These are phyloP conservation scores for Vanessa cardui DNA, from an alignment of 2,888 invertebrate genomes.

Conservation along the genomic window DNA sequence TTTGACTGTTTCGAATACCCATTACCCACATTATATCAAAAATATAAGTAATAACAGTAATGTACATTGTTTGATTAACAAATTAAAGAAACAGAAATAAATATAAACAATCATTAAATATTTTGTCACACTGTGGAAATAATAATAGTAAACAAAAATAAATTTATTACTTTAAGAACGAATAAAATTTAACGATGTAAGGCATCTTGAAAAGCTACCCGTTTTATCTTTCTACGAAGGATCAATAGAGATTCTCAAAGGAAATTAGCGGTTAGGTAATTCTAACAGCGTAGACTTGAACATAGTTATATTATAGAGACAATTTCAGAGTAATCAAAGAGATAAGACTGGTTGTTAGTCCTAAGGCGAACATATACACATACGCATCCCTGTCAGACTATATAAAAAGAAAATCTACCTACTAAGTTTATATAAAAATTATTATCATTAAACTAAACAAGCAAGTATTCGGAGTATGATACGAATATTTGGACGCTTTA, in stretches of 20 bases:
- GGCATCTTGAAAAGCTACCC: slow-evolving; percentile 1
- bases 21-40: too few species aligned
- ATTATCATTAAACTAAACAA: too few species aligned
- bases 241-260: slow-evolving; percentile 52
- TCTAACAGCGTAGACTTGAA: slow-evolving; percentile 18
- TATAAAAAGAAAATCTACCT: too few species aligned
- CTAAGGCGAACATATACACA: not conserved
- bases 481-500: too few species aligned
- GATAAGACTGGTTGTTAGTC: slow-evolving; percentile 10
- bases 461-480: too few species aligned
- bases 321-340: slow-evolving; percentile 11
- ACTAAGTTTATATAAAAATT: too few species aligned
- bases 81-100: not conserved
- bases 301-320: slow-evolving; percentile 12
- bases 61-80: too few species aligned
- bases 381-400: not conserved
- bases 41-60: too few species aligned
- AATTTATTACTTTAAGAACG: slow-evolving; percentile 2
- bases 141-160: not conserved
- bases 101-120: not conserved
- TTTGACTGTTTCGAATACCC: too few species aligned
- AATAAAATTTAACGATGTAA: slow-evolving; percentile 10
- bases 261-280: slow-evolving; percentile 50
- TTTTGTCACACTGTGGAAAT: not conserved
- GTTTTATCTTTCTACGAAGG: slow-evolving; percentile 33